Base-by-base conservation (phyloP, 2,113 vertebrate species). In the Natator depressus region DNA sequence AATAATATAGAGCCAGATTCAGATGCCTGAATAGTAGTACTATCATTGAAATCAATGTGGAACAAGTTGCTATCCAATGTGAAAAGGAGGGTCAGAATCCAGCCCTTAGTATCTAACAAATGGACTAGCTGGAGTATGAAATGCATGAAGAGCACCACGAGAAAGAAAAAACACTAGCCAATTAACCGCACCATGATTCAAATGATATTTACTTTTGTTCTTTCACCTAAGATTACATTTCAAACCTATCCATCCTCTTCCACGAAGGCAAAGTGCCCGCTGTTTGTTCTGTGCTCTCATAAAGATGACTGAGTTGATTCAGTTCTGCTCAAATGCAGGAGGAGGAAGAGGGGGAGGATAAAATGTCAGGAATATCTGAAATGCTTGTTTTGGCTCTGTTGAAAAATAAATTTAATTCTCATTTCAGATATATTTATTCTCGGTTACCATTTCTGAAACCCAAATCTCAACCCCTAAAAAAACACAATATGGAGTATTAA, bases 401-500 rank as follows among this genome's bases (percentile, higher is more conserved):
- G 46, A 55, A 86, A 91, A 92, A 89, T 94, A 94, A 3, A 86
- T 89, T 69, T 80, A 38, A 38, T 69, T 94, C 1, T 88, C 57
- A 85, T 93, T 86, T 90, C 78, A 93, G 65, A 81, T 57, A 65
- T 10, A 25, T 81, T 93, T 27, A 80, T 35, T 80, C n/a, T 78
- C 80, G 83, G 35, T 51, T 13, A 6, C 85, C 42, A 69, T 29
- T 76, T 76, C 5, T 3, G 81, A 96, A 96, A 89, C n/a, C 9
- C 72, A 89, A 92, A 88, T 13, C 29, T 93, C 69, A 93, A 10
- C 69, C n/a, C 54, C 51, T 93, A 46, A 86, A 86, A 91, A 86
- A 51, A 92, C 92, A 89, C 84, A 83, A 84, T 27, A 88, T 31
- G 53, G 90, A 92, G 89, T 59, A 91, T 47, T 87, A 83, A 90